These are phyloP conservation scores for Oplegnathus fasciatus DNA, from an alignment of 2,113 vertebrate species.

Conservation along the genomic window DNA sequence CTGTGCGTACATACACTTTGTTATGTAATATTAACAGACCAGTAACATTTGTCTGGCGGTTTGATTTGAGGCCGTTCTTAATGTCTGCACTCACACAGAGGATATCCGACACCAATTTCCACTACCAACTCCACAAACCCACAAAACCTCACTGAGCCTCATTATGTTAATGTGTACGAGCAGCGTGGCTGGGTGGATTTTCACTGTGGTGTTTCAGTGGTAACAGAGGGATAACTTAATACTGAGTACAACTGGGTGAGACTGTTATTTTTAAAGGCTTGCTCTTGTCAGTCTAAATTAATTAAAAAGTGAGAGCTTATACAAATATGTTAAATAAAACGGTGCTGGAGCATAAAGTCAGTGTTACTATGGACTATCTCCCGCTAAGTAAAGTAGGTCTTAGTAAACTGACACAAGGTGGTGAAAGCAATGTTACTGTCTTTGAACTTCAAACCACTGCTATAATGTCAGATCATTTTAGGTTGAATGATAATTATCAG, in stretches of 20 bases:
- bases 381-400: background rate
- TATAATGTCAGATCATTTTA: background rate
- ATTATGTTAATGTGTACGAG: background rate
- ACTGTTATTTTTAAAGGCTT: background rate
- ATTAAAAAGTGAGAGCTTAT: background rate
- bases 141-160: background rate
- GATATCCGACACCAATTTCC: background rate
- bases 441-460: background rate
- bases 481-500: background rate
- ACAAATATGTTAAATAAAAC: no score
- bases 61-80: background rate
- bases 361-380: background rate
- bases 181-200: background rate
- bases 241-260: background rate
- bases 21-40: background rate
- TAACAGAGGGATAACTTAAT: background rate
- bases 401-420: background rate
- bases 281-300: background rate
- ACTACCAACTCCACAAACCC: background rate
- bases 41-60: background rate
- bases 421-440: background rate
- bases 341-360: background rate
- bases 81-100: background rate
- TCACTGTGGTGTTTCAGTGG: background rate
- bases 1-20: background rate